These are phyloP conservation scores for Xiphorhynchus elegans DNA, from an alignment of 2,113 vertebrate species.

Conservation along the genomic window DNA sequence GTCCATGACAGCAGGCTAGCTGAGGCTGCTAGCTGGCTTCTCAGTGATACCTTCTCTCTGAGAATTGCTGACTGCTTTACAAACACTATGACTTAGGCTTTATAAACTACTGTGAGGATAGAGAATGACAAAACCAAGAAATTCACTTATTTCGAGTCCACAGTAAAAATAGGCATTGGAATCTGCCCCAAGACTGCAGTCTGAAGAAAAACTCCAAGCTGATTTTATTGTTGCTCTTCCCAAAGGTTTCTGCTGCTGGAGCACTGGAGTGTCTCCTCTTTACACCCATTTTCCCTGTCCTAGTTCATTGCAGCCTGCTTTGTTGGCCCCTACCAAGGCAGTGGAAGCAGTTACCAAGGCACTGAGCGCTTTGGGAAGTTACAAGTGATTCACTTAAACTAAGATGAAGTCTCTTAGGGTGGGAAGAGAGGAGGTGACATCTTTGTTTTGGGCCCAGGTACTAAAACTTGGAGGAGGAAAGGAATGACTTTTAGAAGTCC, in stretches of 20 bases:
- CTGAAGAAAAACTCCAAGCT: background rate
- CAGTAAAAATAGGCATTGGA: background rate
- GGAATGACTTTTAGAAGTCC: background rate
- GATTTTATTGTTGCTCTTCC: background rate
- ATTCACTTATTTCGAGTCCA: background rate
- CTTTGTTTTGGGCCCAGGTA: background rate
- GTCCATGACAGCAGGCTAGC: background rate
- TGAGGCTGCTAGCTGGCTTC: background rate
- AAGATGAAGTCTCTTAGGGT: background rate
- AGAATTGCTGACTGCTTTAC: background rate
- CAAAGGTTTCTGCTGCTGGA: background rate
- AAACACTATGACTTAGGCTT: background rate
- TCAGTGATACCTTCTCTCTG: background rate
- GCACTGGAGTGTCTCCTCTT: background rate
- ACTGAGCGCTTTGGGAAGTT: background rate
- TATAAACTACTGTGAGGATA: background rate
- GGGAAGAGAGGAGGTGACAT: background rate
- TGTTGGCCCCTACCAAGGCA: background rate
- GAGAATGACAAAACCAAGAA: background rate
- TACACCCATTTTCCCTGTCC: rapidly evolving
- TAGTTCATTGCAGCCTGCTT: background rate
- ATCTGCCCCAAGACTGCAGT: background rate
- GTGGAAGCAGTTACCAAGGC: background rate
- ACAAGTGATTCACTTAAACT: background rate
- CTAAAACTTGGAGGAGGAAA: background rate